These are phyloP conservation scores for Simalia tracyae DNA, from an alignment of 2,797 vertebrate species.

Conservation along the genomic window DNA sequence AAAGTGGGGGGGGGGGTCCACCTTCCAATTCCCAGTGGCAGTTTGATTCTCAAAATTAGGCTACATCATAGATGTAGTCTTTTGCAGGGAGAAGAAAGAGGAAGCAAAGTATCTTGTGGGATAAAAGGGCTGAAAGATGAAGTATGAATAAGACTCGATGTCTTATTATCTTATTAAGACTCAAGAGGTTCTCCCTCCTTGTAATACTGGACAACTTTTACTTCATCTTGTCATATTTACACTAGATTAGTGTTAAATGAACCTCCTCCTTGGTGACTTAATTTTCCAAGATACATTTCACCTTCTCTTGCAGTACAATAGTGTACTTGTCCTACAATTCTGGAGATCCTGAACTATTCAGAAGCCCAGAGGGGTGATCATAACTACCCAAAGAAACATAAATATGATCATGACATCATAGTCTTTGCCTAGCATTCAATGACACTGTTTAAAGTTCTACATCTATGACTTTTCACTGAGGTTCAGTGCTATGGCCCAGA, in stretches of 20 bases:
- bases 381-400: background rate
- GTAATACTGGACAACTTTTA: background rate
- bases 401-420: background rate
- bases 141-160: background rate
- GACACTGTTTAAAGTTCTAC: background rate
- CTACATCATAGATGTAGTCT: background rate
- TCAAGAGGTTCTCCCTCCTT: background rate
- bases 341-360: background rate
- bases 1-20: background rate
- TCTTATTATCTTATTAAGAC: background rate
- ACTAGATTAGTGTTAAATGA: background rate
- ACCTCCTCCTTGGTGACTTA: background rate
- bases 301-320: background rate
- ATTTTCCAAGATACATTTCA: background rate
- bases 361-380: background rate
- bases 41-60: background rate
- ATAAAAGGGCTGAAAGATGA: background rate
- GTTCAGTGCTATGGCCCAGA: background rate
- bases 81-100: background rate
- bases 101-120: background rate
- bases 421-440: background rate
- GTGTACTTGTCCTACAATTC: background rate
- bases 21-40: background rate
- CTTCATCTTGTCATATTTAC: background rate
- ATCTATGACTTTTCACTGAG: slow-evolving; percentile 21